Percentiles rank a stretch among this genome's conserved stretches.
Conservation (phyloP, 2,888 invertebrate genomes). For the Galeopsomyia nigrocyanea region DNA sequence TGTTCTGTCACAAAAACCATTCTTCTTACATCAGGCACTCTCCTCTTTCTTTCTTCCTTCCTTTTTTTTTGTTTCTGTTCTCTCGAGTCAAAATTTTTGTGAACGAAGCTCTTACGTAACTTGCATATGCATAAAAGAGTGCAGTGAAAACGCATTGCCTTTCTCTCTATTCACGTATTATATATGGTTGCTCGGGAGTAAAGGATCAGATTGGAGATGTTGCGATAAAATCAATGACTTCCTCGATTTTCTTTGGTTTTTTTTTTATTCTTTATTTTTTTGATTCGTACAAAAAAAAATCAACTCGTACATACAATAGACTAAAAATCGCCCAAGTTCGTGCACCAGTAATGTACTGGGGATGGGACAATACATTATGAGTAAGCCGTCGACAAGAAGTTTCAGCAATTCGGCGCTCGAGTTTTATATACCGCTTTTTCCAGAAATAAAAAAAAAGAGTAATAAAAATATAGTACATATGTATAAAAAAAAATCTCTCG, state of each 20-base stretch:
- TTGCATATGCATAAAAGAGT: not conserved
- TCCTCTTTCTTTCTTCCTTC: not conserved
- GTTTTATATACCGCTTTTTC: not conserved
- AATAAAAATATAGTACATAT: not conserved
- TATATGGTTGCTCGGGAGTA: not conserved
- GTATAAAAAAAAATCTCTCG: not conserved
- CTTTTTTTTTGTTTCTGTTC: not conserved
- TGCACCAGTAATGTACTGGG: constrained; percentile 24
- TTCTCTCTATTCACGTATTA: not conserved
- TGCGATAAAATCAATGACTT: not conserved
- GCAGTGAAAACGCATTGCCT: not conserved
- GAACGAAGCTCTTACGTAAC: not conserved
- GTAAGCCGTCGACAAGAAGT: not conserved
- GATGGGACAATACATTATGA: not conserved
- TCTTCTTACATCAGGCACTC: not conserved
- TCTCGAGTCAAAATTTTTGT: constrained; percentile 3
- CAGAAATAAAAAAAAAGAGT: too few relatives aligned
- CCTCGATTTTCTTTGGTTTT: constrained; percentile 28
- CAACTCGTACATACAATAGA: constrained; percentile 7
- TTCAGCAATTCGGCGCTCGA: not conserved
- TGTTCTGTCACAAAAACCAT: not conserved
- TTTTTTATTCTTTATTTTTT: constrained; percentile 18
- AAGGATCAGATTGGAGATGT: constrained; percentile 10
- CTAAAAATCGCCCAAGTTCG: constrained; percentile 20
- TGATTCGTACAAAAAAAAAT: not conserved